These are phyloP conservation scores for Aricia agestis DNA, from an alignment of 1,140 invertebrate genomes.

Conservation along the genomic window DNA sequence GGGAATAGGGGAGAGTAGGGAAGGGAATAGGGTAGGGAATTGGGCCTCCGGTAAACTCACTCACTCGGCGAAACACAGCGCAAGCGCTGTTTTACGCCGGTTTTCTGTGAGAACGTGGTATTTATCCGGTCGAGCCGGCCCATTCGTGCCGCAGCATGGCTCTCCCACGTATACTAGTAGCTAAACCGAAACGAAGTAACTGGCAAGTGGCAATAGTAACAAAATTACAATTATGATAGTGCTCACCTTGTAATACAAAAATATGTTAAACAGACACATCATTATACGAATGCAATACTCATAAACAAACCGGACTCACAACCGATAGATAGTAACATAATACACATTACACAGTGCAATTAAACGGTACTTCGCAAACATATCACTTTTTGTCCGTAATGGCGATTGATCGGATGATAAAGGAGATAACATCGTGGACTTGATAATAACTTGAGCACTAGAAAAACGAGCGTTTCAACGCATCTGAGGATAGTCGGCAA, in stretches of 20 bases:
- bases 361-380: neutral
- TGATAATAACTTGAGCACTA: slow-evolving; percentile 6
- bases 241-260: neutral
- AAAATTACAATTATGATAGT: neutral
- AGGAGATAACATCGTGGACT: slow-evolving; percentile 10
- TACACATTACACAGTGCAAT: neutral
- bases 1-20: too few species aligned
- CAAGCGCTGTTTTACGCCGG: too few species aligned
- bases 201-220: too few species aligned
- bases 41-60: too few species aligned
- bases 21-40: too few species aligned
- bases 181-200: neutral
- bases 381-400: neutral
- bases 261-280: neutral
- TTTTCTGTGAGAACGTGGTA: too few species aligned
- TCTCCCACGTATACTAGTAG: too few species aligned
- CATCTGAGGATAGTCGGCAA: neutral
- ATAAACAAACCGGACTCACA: neutral
- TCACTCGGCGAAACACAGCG: too few species aligned
- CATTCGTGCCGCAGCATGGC: too few species aligned
- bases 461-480: slow-evolving; percentile 8
- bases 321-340: neutral
- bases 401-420: neutral
- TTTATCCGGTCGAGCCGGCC: too few species aligned
- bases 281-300: neutral